Percentiles rank a stretch among this genome's conserved stretches.
Evolutionary conservation across 2,888 invertebrate species (phyloP).

Genomic region (Hyles lineata): DNA sequence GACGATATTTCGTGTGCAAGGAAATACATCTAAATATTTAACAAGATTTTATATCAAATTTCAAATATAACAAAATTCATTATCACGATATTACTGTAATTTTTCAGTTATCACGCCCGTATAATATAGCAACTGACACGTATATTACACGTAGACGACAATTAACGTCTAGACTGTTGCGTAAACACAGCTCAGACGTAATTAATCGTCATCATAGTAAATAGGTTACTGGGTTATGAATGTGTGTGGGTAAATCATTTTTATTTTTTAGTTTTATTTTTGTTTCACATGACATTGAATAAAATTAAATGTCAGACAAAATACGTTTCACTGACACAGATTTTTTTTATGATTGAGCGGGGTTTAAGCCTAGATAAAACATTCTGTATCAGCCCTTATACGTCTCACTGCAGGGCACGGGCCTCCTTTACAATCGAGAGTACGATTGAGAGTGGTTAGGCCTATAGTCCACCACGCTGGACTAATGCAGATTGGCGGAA

Average conservation of each 20-base stretch:
- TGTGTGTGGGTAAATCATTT: background rate
- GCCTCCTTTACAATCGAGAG: too few species aligned
- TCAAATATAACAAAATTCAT: background rate
- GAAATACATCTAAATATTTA: background rate
- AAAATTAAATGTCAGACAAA: too few species aligned
- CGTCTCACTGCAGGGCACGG: too few species aligned
- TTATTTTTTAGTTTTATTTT: background rate
- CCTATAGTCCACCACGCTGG: too few species aligned
- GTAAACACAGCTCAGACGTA: conserved; percentile 1
- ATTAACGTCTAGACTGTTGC: conserved; percentile 6
- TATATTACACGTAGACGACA: background rate
- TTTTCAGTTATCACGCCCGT: conserved; percentile 1
- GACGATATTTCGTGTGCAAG: too few species aligned
- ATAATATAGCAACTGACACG: background rate
- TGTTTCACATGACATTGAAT: background rate
- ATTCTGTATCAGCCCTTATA: too few species aligned
- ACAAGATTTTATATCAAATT: background rate
- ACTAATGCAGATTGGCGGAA: too few species aligned
- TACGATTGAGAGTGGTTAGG: too few species aligned
- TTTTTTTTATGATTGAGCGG: too few species aligned
- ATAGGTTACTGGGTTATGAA: background rate
- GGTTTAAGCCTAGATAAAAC: too few species aligned
- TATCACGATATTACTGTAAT: conserved; percentile 6
- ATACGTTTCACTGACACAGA: too few species aligned
- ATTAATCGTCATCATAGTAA: background rate